These are phyloP conservation scores for Agonum fuliginosum DNA, from an alignment of 2,888 invertebrate genomes.

Conservation along the genomic window DNA sequence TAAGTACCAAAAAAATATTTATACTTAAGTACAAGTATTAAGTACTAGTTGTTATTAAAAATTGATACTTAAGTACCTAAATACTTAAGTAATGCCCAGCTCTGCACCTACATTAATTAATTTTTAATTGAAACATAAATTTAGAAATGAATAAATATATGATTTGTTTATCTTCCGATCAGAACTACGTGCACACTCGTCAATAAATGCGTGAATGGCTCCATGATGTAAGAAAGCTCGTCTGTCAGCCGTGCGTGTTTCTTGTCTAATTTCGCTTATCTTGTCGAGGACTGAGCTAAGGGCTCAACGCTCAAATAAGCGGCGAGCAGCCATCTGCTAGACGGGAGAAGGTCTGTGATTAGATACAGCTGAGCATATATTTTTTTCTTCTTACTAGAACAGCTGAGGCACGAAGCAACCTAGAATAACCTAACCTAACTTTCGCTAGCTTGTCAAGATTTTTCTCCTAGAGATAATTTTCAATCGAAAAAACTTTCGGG, in stretches of 20 bases:
- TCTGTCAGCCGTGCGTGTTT: constrained; percentile 16
- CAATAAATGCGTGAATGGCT: neutral
- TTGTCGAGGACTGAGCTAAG: constrained; percentile 13
- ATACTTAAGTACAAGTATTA: too few species aligned
- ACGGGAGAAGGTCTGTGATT: constrained; percentile 37
- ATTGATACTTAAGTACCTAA: too few species aligned
- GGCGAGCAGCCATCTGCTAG: constrained; percentile 42
- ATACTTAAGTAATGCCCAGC: neutral
- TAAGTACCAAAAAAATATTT: too few species aligned
- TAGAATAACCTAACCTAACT: neutral
- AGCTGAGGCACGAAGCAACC: constrained; percentile 37
- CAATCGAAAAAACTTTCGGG: constrained; percentile 40
- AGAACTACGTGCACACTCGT: neutral
- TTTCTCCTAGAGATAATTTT: constrained; percentile 15
- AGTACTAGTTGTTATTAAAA: too few species aligned
- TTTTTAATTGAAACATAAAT: neutral
- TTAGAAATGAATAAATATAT: neutral
- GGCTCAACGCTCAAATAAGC: constrained; percentile 38
- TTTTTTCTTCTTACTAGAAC: constrained; percentile 46
- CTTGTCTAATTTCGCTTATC: constrained; percentile 39
- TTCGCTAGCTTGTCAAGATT: constrained; percentile 8
- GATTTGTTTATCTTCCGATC: neutral
- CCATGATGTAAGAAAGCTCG: neutral
- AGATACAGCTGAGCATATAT: constrained; percentile 56
- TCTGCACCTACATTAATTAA: constrained; percentile 3